These are phyloP conservation scores for Enchytraeus crypticus DNA, from an alignment of 2,888 invertebrate species.

Conservation along the genomic window DNA sequence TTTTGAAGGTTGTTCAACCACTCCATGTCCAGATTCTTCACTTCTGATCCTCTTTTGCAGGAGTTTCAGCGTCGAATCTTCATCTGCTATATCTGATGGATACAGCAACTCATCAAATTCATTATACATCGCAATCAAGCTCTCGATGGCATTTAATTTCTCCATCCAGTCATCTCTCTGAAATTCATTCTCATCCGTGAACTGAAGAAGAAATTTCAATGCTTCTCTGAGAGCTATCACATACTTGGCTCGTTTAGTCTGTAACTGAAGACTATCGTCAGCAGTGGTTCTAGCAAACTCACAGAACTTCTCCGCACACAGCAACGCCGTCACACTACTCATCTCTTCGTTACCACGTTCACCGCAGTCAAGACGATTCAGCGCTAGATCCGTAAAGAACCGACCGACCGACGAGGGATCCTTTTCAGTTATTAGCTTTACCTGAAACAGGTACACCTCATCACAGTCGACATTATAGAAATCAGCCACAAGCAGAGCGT, in stretches of 20 bases:
- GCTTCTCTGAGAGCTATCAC: neutral
- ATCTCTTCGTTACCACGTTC: too few relatives aligned
- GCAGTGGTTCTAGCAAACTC: neutral
- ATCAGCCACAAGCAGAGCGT: constrained; percentile 33
- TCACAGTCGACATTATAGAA: constrained; percentile 22
- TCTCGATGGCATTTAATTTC: neutral
- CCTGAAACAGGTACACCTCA: constrained; percentile 31
- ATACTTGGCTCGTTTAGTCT: neutral
- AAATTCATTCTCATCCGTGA: neutral
- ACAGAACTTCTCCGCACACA: neutral
- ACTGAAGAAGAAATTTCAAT: constrained; percentile 27
- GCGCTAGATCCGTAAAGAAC: neutral
- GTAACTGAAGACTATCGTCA: neutral
- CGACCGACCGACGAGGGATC: neutral
- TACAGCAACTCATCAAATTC: neutral
- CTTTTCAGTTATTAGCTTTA: constrained; percentile 1
- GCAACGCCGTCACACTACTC: neutral
- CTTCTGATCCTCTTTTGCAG: too few relatives aligned
- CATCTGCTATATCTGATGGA: too few relatives aligned
- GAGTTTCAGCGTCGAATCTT: too few relatives aligned
- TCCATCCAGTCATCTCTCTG: neutral
- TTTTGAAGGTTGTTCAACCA: too few relatives aligned
- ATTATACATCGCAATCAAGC: neutral
- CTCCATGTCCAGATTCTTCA: too few relatives aligned
- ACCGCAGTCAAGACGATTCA: too few relatives aligned